These are phyloP conservation scores for Standfussiana lucernea DNA, from an alignment of 2,888 invertebrate species.

Conservation along the genomic window DNA sequence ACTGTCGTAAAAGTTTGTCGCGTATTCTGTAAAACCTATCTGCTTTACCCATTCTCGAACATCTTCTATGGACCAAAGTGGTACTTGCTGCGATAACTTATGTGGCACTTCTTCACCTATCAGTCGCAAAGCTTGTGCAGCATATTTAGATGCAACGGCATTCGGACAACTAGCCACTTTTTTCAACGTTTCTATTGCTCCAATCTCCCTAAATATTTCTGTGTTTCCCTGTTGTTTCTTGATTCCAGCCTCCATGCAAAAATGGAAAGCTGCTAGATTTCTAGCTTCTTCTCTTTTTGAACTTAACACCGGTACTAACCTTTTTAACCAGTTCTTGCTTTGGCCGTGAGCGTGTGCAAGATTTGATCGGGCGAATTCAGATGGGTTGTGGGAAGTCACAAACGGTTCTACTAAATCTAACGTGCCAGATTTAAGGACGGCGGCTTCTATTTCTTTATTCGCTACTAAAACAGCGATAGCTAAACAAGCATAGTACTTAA, in stretches of 20 bases:
- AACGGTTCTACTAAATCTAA: constrained; percentile 99
- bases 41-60: constrained; percentile 99
- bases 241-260: constrained; percentile 99
- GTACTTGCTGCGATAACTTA: constrained; percentile 99
- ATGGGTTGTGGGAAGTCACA: constrained; percentile 98
- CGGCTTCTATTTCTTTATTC: constrained; percentile 99
- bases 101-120: constrained; percentile 99
- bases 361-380: constrained; percentile 97
- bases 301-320: constrained; percentile 97
- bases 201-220: constrained; percentile 97
- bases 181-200: constrained; percentile 98
- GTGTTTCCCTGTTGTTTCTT: constrained; percentile 98
- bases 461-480: constrained; percentile 99
- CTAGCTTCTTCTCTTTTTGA: constrained; percentile 99
- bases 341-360: constrained; percentile 98
- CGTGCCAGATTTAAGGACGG: constrained; percentile 98
- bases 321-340: constrained; percentile 98
- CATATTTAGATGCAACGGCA: constrained; percentile 99
- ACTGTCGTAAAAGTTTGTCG: constrained; percentile 96
- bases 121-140: constrained; percentile 96
- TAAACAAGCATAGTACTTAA: constrained; percentile 99
- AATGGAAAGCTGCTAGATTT: constrained; percentile 99
- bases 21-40: constrained; percentile 97
- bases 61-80: constrained; percentile 99
- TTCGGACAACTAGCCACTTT: constrained; percentile 99